Conservation (phyloP, 1,140 invertebrate genomes). For the Drosophila micromelanica region DNA sequence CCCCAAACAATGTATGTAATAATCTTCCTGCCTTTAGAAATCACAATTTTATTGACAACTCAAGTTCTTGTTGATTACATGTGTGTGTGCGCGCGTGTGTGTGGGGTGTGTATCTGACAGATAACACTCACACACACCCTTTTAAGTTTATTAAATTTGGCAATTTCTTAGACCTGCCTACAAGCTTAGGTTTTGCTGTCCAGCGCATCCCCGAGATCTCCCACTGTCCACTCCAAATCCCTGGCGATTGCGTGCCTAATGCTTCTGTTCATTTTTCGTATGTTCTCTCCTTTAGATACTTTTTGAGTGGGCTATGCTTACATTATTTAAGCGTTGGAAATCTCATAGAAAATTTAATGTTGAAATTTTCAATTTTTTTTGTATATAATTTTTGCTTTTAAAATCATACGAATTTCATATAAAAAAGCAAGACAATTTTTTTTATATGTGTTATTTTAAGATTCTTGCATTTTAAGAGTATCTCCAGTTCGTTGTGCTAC, state of each 20-base stretch:
- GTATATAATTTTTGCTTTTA: no score
- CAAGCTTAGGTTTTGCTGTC: slow-evolving; percentile 45
- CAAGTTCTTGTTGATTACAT: slow-evolving; percentile 80
- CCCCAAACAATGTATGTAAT: slow-evolving; percentile 65
- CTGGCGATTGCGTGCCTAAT: slow-evolving; percentile 70
- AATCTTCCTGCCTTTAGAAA: slow-evolving; percentile 75
- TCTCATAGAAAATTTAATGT: not conserved
- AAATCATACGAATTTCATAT: no score
- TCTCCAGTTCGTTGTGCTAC: not conserved
- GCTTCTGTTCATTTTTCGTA: slow-evolving; percentile 63
- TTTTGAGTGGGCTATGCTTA: not conserved
- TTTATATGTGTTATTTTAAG: no score
- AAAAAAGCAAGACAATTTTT: no score
- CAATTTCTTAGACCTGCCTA: slow-evolving; percentile 74
- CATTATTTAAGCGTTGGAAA: not conserved
- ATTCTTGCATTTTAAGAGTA: slow-evolving; percentile 11
- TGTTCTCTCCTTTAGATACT: not conserved
- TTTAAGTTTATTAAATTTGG: slow-evolving; percentile 84
- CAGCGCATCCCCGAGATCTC: slow-evolving; percentile 16
- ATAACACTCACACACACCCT: slow-evolving; percentile 56
- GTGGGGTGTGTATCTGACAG: slow-evolving; percentile 52
- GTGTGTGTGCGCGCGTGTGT: slow-evolving; percentile 27
- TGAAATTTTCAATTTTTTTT: no score
- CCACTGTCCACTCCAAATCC: slow-evolving; percentile 55
- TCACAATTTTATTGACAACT: slow-evolving; percentile 84